Base-by-base conservation (phyloP, 2,113 vertebrate genomes). In the Larimichthys polyactis region DNA sequence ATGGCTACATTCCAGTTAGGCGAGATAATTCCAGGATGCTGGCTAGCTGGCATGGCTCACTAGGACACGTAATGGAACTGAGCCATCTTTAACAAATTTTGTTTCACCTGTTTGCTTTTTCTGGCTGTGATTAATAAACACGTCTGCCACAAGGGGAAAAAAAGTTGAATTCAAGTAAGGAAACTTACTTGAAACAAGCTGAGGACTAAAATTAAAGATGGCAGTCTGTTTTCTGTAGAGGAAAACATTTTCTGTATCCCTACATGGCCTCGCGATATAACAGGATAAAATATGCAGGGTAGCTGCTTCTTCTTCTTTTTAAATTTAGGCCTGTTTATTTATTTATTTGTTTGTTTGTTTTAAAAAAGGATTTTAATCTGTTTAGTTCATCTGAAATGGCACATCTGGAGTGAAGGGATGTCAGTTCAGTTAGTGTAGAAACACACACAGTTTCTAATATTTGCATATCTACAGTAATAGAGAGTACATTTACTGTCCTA, bases 171-270 rank as follows among this genome's bases (percentile, higher is more conserved):
- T 54, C 11, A 20, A 40, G 52, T 11, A 63, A 27, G 4, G 24
- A 52, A 73, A 73, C 19, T 55, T 22, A 27, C 46, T 71, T 66
- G 27, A 27, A 27, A 48, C 54, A 78, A 74, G 65, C 19, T 65
- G 52, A 60, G 49, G 24, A 70, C 74, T 48, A 11, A 58, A 73
- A 74, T n/a, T 36, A 36, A 4, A 2, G 40, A 59, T 32, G 4
- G 6, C n/a, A 60, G 36, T 8, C 44, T 22, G 58, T 52, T 60
- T 24, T 75, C 48, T 49, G 40, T 10, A 51, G 36, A 58, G 5
- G n/a, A 75, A 71, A 81, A 72, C 20, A 52, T 24, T 58, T 36
- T 60, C 70, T 72, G 22, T 80, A 44, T 81, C 65, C 72, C 24
- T 51, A 67, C 57, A 75, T 77, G 71, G 46, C 69, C 60, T 75